Base-by-base conservation (phyloP, 2,888 invertebrate genomes). In the Yponomeuta plumbellus region DNA sequence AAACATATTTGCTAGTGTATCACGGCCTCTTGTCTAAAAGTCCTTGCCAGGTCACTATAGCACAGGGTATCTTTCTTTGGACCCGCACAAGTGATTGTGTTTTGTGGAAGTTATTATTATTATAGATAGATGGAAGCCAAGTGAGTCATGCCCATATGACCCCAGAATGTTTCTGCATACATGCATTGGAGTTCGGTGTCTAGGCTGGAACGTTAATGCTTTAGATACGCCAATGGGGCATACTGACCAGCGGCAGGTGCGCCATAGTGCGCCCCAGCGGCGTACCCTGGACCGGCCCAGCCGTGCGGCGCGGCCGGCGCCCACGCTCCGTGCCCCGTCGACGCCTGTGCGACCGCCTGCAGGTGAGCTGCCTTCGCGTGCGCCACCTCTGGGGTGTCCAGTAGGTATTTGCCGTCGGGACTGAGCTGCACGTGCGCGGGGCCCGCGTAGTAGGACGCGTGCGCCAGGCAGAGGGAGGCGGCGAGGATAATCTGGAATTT, bases 381-480 rank as follows among this genome's bases (percentile, higher is more conserved):
- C 20, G 91, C 89, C 4, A 92, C 92, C 73, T 91, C 92, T 1
- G 92, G 91, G 13, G 92, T 92, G 77, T 94, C 94, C 59, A 94
- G 74, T 57, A 92, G 73, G 75, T 85, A 83, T 70, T 91, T 86
- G 78, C 92, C 92, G 71, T 94, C 94, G 1, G 84, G 80, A 70
- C 88, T 91, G 6, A 92, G 84, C 71, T 88, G 88, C 71, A 91
- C 74, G 72, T 80, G 89, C 23, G 89, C 92, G 71, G 85, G 91
- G 72, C 84, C 92, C 71, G 83, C 88, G 86, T 84, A 92, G 80
- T 86, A 91, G n/a, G 92, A 91, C 66, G 92, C 92, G 75, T 91
- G 85, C 69, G 92, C 92, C 74, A 89, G 79, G 87, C 91, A 89
- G 73, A 90, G 81, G 76, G 86, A 77, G 78, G 88, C 85, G 74